Evolutionary conservation across 92 coral and sea anemone genomes (phyloP).

Genomic region (Ricordea florida): DNA sequence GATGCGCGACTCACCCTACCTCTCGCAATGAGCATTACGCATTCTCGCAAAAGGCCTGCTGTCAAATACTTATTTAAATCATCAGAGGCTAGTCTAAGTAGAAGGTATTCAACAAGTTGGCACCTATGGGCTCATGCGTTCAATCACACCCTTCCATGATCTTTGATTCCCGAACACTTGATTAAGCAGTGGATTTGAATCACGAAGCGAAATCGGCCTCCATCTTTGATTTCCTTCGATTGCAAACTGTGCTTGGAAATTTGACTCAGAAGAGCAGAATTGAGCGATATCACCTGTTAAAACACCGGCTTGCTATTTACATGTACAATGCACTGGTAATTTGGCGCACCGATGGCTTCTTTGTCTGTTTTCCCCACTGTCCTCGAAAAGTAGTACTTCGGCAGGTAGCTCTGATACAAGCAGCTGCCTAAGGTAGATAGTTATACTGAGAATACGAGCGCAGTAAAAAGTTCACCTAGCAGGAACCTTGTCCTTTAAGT

Average conservation of each 20-base stretch:
- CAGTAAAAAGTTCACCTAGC: too few relatives aligned
- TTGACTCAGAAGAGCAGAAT: background rate
- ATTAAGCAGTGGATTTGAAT: too few relatives aligned
- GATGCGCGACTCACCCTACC: too few relatives aligned
- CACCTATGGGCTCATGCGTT: conserved; percentile 12
- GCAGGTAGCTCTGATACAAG: conserved; percentile 3
- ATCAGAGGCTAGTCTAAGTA: background rate
- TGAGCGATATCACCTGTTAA: background rate
- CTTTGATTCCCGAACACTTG: conserved; percentile 10
- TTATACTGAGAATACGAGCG: background rate
- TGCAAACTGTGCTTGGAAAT: background rate
- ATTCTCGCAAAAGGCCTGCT: conserved; percentile 6
- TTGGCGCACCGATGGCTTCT: conserved; percentile 23
- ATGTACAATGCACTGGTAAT: conserved; percentile 14
- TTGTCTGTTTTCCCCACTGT: conserved; percentile 4
- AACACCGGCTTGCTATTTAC: background rate
- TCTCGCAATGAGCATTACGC: background rate
- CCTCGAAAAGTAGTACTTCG: background rate
- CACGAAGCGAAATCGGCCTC: too few relatives aligned
- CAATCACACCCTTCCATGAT: background rate
- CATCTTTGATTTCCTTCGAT: background rate
- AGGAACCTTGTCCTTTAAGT: too few relatives aligned
- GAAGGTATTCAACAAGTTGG: conserved; percentile 25
- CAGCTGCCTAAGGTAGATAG: background rate
- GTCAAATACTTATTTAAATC: background rate